Conservation (phyloP, 1,140 invertebrate genomes). For the Macrocentrus cingulum region DNA sequence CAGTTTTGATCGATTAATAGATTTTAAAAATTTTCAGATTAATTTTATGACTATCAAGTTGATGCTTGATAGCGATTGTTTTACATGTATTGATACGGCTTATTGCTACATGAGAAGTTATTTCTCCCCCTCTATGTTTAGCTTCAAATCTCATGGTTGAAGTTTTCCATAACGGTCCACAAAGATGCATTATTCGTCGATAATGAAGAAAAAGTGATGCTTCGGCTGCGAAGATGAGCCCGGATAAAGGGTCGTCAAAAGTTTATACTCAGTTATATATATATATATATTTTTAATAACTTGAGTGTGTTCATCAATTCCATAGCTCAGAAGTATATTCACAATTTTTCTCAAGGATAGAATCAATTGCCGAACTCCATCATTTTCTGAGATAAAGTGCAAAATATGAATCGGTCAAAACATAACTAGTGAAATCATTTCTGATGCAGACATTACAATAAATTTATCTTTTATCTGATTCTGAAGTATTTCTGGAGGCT, state of each 20-base stretch:
- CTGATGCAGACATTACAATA: constrained; percentile 31
- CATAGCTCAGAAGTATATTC: constrained; percentile 22
- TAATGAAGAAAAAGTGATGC: constrained; percentile 31
- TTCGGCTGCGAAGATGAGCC: constrained; percentile 21
- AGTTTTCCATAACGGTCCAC: constrained; percentile 24
- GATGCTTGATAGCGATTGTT: constrained; percentile 28
- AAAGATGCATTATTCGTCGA: constrained; percentile 8
- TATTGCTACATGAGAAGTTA: constrained; percentile 1
- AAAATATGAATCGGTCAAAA: constrained; percentile 35
- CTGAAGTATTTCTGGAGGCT: constrained; percentile 26
- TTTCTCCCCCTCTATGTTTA: constrained; percentile 23
- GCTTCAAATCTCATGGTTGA: constrained; percentile 21
- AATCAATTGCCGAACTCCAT: constrained; percentile 31
- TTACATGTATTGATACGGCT: constrained; percentile 25
- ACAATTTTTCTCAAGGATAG: constrained; percentile 26
- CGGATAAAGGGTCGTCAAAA: constrained; percentile 28
- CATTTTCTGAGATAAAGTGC: constrained; percentile 26
- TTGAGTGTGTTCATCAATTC: constrained; percentile 9
- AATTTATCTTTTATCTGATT: constrained; percentile 24
- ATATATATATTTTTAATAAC: not conserved
- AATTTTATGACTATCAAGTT: constrained; percentile 8
- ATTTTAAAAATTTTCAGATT: not conserved
- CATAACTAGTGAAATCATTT: constrained; percentile 34
- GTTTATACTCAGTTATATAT: constrained; percentile 23
- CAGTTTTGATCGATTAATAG: not conserved